Evolutionary conservation across 2,797 vertebrate species (phyloP).

Genomic region (Syndactyla subalaris): DNA sequence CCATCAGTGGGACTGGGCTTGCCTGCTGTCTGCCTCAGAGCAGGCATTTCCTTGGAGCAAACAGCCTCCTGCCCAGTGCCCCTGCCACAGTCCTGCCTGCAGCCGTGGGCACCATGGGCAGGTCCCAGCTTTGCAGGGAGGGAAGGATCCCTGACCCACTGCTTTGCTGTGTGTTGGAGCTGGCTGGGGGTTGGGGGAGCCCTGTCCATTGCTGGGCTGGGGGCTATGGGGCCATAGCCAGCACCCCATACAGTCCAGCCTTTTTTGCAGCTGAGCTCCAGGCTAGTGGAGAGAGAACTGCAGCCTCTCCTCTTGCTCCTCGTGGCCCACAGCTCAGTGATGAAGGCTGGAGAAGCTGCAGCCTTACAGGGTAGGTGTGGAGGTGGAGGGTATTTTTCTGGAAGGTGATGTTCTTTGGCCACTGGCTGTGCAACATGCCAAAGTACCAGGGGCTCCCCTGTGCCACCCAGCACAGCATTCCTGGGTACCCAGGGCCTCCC

Average conservation of each 20-base stretch:
- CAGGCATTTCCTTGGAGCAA: neutral
- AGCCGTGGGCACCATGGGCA: neutral
- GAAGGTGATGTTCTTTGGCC: neutral
- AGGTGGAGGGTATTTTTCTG: neutral
- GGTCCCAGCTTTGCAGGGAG: neutral
- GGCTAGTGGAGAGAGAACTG: neutral
- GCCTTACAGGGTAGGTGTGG: neutral
- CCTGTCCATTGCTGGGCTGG: neutral
- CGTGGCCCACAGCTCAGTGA: neutral
- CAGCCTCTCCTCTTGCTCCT: neutral
- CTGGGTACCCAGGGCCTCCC: neutral
- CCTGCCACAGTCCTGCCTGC: neutral
- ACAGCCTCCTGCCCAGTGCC: neutral
- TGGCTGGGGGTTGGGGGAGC: neutral
- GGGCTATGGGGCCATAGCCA: neutral
- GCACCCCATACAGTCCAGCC: neutral
- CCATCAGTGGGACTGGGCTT: rapidly evolving
- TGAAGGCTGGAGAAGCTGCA: neutral
- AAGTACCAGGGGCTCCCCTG: neutral
- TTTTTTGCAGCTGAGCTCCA: neutral
- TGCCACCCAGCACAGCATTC: neutral
- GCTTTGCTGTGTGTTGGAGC: neutral
- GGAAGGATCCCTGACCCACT: neutral
- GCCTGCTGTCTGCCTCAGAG: neutral
- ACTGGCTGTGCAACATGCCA: neutral